Base-by-base conservation (phyloP, 2,888 invertebrate species). In the Metalampra italica region DNA sequence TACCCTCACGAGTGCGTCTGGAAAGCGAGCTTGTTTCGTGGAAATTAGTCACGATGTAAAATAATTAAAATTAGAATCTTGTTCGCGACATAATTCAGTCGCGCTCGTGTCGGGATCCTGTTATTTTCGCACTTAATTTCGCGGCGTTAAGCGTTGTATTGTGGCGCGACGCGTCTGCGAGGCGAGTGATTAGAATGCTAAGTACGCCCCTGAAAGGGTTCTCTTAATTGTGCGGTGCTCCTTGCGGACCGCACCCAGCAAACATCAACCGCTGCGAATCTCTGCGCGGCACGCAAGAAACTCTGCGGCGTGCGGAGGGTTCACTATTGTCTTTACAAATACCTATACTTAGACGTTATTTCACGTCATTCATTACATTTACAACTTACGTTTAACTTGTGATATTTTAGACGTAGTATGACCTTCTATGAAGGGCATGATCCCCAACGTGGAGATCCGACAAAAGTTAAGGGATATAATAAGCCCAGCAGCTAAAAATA, bases 121-220 rank as follows among this genome's bases (percentile, higher is more conserved):
- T 82, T 83, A 83, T 82, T 83, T 82, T 82, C 73, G 66, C 81
- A 82, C 75, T 86, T 80, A 81, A 84, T 85, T 81, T 75, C 60
- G 75, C 62, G 76, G 78, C 68, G 76, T 79, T 80, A 82, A 80
- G 77, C 75, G 74, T 73, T 78, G 81, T 79, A 78, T 77, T 83
- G 80, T 77, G 78, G 78, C 69, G 65, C 62, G 66, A 67, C 73
- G 73, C 73, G 69, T 74, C 76, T 75, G 78, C 69, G 74, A 64
- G 67, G 62, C 64, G 61, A 65, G 78, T 82, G 85, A 82, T 82
- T 82, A 82, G 86, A 87, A 86, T 87, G 78, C 83, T 81, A 82
- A 85, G 78, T 81, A 70, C 71, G 75, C 67, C 67, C 60, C 64
- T 63, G 78, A 69, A 82, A 80, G 84, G 84, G 84, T 78, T 80